Evolutionary conservation across 2,888 invertebrate species (phyloP), one percentile per base, ranked within the genome.

Genomic region (Steinernema carpocapsae): DNA sequence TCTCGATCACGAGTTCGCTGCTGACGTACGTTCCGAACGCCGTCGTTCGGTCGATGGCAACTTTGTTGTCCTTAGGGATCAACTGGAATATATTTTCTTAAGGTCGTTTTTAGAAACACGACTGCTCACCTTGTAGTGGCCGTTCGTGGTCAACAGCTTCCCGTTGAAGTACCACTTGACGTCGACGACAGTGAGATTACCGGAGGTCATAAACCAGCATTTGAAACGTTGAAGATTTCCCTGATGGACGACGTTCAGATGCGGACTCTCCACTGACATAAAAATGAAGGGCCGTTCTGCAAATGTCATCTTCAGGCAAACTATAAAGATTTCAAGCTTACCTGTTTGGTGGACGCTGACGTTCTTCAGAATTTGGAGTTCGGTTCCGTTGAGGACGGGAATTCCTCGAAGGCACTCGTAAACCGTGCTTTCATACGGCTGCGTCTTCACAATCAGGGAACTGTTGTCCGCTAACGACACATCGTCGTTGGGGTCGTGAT

Each of bases 131-230:
- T 48, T 48, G 17, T 48, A 14, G 4, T 48, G 48, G 17, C 48
- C 48, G 19, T n/a, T 48, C 6, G 3, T 17, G 4, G 14, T 4
- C 48, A 48, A 14, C 2, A n/a, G 48, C 17, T 48, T 48, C 19
- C 64, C 64, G 32, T 32, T 17, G 32, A 26, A 29, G 64, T 32
- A 64, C 64, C 64, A 64, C 17, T 37, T 26, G 32, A 32, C 64
- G 2, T 37, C 4, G 19, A 64, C 64, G 17, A 14, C 64, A 4
- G 26, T 32, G 12, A 37, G 32, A 17, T 26, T 17, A 32, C 64
- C 64, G 17, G 17, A 10, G 32, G 32, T 64, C 17, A 64, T 26
- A n/a, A 17, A 26, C 10, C 17, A 29, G 32, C 64, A 64, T n/a
- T 32, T 32, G 17, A 64, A 37, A 32, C 64, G 64, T 1, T 64